Percentiles rank a stretch among this genome's conserved stretches.
Conservation (phyloP, 2,797 vertebrate genomes). For the Cyclura pinguis region DNA sequence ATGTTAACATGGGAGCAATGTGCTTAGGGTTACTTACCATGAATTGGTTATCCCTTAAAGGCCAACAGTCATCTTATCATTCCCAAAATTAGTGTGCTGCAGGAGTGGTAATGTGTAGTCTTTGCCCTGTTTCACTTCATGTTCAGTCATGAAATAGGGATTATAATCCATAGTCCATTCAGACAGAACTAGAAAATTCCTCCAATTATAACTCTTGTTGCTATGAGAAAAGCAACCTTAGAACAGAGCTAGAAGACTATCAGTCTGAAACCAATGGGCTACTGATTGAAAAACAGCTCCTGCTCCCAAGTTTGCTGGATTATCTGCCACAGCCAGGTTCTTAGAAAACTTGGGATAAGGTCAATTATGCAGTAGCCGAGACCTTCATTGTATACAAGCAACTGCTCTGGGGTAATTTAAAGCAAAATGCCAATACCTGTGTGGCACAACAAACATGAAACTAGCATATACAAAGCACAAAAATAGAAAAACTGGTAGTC, state of each 20-base stretch:
- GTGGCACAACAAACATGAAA: too few species aligned
- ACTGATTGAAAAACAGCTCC: not conserved
- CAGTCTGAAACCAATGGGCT: not conserved
- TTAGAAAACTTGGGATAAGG: not conserved
- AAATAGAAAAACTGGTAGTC: not conserved
- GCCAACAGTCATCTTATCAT: not conserved
- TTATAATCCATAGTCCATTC: constrained; percentile 2
- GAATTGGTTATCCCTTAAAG: constrained; percentile 1
- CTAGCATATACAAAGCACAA: not conserved
- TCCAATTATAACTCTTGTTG: too few species aligned
- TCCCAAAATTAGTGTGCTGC: not conserved
- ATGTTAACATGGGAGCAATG: not conserved
- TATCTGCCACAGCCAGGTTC: too few species aligned
- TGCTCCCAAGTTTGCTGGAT: not conserved
- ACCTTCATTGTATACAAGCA: not conserved
- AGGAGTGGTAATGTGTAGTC: not conserved
- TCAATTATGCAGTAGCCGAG: not conserved
- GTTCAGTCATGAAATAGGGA: not conserved
- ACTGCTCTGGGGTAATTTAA: not conserved
- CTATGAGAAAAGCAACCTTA: not conserved
- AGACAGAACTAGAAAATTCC: not conserved
- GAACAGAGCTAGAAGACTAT: too few species aligned
- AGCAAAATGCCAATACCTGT: too few species aligned
- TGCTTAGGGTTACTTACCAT: not conserved
- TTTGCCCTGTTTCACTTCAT: not conserved